Evolutionary conservation across 2,797 vertebrate genomes (phyloP), one percentile per base, ranked within the genome.

Genomic region (Rhynchonycteris naso): DNA sequence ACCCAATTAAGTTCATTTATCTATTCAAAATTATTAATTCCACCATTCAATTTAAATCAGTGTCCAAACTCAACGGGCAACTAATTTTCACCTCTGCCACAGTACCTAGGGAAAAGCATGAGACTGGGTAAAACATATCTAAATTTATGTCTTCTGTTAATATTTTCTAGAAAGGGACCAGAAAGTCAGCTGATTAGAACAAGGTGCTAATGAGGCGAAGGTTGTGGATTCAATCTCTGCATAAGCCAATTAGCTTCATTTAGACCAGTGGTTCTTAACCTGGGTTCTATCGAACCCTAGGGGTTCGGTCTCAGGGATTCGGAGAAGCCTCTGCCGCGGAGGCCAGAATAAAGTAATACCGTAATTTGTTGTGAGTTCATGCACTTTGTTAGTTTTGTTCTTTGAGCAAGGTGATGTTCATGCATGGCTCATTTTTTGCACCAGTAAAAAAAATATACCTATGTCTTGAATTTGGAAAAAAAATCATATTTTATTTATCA

Each of bases 51-150:
- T 84, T 92, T 93, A 87, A 96, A 91, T 24, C 75, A 72, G 18
- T 66, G 35, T 56, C 71, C 52, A 81, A 85, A 54, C n/a, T 95
- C 69, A 69, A 65, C 8, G 72, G 54, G 71, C 78, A 95, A 74
- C 71, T 91, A 89, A 93, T 92, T 97, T 94, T 95, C 86, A 94
- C 72, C 76, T 96, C 35, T 87, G 26, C 86, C 35, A 33, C 13
- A 68, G 5, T 26, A 76, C n/a, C 58, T 5, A 71, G 30, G 22
- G 15, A 24, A 95, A 92, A 93, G 15, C 33, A 33, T 13, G 16
- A 92, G 21, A 18, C 52, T 8, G 5, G 30, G 82, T 92, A 80
- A 95, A 81, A 71, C 11, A 12, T 24, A 85, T 35, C 22, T 78
- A n/a, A 76, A 58, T 80, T 76, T 83, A 50, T 75, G 59, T 50